Percentiles rank a stretch among this genome's conserved stretches.
Evolutionary conservation across 2,113 vertebrate species (phyloP).

Genomic region (Chitala chitala): DNA sequence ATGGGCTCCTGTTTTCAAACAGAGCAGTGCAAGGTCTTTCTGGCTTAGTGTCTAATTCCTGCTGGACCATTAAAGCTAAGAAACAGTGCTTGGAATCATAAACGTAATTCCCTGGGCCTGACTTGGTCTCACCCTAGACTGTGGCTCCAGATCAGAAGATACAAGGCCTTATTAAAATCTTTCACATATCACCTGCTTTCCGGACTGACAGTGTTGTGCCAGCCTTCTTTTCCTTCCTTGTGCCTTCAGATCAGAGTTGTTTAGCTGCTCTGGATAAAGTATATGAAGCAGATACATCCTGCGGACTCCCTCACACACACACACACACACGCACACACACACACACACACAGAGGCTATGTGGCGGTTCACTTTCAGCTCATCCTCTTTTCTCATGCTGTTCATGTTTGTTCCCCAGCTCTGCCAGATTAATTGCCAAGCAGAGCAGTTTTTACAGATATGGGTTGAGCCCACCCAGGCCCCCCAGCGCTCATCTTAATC

Average conservation of each 20-base stretch:
- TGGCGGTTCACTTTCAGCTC: neutral
- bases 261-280: neutral
- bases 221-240: no score
- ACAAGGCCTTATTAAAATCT: slow-evolving; percentile 8
- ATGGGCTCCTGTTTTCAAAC: slow-evolving; percentile 25
- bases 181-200: neutral
- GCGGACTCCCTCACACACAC: neutral
- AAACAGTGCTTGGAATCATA: slow-evolving; percentile 28
- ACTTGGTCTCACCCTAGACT: slow-evolving; percentile 28
- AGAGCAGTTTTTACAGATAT: neutral
- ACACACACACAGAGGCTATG: neutral
- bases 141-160: slow-evolving; percentile 24
- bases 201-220: neutral
- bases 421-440: neutral
- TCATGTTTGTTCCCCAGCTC: slow-evolving; percentile 11
- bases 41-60: slow-evolving; percentile 38
- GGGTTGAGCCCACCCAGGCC: neutral
- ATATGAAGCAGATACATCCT: neutral
- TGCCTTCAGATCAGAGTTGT: neutral
- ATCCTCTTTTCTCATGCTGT: slow-evolving; percentile 11
- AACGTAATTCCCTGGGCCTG: slow-evolving; percentile 30
- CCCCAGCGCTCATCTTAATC: neutral
- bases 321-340: neutral
- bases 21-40: slow-evolving; percentile 31
- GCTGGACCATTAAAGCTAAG: slow-evolving; percentile 26